Evolutionary conservation across 2,888 invertebrate genomes (phyloP), one percentile per base, ranked within the genome.

Genomic region (Microctonus brassicae): DNA sequence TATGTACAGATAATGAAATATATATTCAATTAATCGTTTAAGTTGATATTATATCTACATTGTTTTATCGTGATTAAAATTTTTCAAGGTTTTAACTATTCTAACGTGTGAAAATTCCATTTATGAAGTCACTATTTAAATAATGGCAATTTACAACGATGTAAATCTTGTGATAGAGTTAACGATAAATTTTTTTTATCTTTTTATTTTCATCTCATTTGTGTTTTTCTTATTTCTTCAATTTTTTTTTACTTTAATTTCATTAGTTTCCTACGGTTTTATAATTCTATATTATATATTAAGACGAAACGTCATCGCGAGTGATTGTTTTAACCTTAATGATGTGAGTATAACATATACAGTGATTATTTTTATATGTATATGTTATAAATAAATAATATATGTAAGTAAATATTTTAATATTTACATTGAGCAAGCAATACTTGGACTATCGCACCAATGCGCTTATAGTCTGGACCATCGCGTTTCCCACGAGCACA

Each of bases 401-500:
- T 36, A 36, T 24, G 34, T n/a, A 63, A 66, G 66, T 24, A 36
- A 65, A 47, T 63, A 58, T 24, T 36, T 55, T 42, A n/a, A n/a
- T 24, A 22, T 52, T 57, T 22, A 65, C 42, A 34, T 63, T 69
- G 61, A 67, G 73, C 55, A 60, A 72, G 74, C 42, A 34, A 42
- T 55, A 47, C 66, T 65, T 52, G 26, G 74, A 74, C 73, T 70
- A 62, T 60, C 55, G 64, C 61, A 72, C 61, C 72, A 75, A n/a
- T 73, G 76, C 76, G 75, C 47, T 47, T n/a, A 47, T 17, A 47
- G 75, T 76, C 76, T 80, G 81, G 81, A 80, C 84, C 84, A 83
- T 79, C 81, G 57, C 29, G 81, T 83, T 87, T 87, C 87, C 86
- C 87, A 87, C 87, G 87, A 80, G 81, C 77, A 77, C 76, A 77